A percentile compares a stretch with the other conserved stretches of the same genome.
These are phyloP conservation scores for Pseudococcus jackbeardsleyi DNA, from an alignment of 2,888 invertebrate genomes.

Conservation along the genomic window DNA sequence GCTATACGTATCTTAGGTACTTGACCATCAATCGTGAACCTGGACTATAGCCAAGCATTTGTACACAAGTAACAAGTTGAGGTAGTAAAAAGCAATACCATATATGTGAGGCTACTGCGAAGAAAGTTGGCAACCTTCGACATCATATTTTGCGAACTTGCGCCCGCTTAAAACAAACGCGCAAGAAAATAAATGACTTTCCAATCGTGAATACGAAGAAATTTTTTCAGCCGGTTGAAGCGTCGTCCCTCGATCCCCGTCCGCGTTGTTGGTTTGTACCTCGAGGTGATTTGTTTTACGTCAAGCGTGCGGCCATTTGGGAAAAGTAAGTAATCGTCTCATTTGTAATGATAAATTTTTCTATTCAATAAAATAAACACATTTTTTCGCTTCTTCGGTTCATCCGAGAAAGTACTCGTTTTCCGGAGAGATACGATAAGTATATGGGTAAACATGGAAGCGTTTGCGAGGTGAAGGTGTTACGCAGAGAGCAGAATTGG, in stretches of 20 bases:
- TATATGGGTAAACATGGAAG: too few relatives aligned
- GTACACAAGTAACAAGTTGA: conserved; percentile 44
- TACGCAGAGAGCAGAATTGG: too few relatives aligned
- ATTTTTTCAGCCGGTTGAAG: conserved; percentile 12
- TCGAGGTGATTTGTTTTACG: conserved; percentile 46
- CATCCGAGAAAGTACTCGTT: background rate
- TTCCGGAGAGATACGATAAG: too few relatives aligned
- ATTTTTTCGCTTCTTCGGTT: background rate
- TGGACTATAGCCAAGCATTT: conserved; percentile 29
- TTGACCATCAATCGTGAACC: background rate
- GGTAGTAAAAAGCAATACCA: background rate
- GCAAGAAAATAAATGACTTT: conserved; percentile 49
- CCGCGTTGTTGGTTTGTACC: background rate
- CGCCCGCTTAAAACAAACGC: conserved; percentile 21
- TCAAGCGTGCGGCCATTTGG: conserved; percentile 38
- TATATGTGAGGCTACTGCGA: background rate
- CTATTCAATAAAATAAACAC: conserved; percentile 43
- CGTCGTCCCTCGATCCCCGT: background rate
- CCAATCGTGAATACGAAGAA: conserved; percentile 22
- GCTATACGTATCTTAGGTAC: background rate
- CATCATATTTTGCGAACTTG: conserved; percentile 48
- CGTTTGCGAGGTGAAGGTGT: too few relatives aligned
- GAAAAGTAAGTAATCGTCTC: conserved; percentile 47
- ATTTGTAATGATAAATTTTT: conserved; percentile 47
- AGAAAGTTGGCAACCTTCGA: conserved; percentile 46